These are phyloP conservation scores for Chirona hameri DNA, from an alignment of 2,888 invertebrate species.

Conservation along the genomic window DNA sequence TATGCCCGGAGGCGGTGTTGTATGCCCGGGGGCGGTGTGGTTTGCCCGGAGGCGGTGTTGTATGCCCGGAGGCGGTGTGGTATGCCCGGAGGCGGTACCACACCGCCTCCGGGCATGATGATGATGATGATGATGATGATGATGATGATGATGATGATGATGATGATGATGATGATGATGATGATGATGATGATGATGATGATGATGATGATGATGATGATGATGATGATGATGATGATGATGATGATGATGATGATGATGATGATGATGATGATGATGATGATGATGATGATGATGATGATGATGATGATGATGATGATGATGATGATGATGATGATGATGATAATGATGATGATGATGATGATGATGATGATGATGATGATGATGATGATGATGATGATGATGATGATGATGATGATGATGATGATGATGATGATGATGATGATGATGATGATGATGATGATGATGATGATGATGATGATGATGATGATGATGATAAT, in stretches of 20 bases:
- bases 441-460: constrained; percentile 22
- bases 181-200: constrained; percentile 22
- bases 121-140: constrained; percentile 22
- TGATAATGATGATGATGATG: constrained; percentile 22
- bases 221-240: constrained; percentile 22
- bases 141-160: constrained; percentile 22
- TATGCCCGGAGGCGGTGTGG: no score
- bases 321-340: constrained; percentile 22
- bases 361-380: constrained; percentile 22
- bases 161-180: constrained; percentile 22
- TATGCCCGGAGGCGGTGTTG: no score
- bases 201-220: constrained; percentile 22
- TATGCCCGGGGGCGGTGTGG: no score
- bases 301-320: constrained; percentile 22
- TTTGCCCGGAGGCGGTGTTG: no score
- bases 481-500: constrained; percentile 22
- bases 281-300: constrained; percentile 22
- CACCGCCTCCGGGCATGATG: no score
- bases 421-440: constrained; percentile 22
- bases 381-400: constrained; percentile 22
- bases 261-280: constrained; percentile 22
- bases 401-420: constrained; percentile 22
- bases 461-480: constrained; percentile 22
- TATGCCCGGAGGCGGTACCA: no score
- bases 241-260: constrained; percentile 22